Evolutionary conservation across 2,888 invertebrate species (phyloP).

Genomic region (Orthosia gracilis): DNA sequence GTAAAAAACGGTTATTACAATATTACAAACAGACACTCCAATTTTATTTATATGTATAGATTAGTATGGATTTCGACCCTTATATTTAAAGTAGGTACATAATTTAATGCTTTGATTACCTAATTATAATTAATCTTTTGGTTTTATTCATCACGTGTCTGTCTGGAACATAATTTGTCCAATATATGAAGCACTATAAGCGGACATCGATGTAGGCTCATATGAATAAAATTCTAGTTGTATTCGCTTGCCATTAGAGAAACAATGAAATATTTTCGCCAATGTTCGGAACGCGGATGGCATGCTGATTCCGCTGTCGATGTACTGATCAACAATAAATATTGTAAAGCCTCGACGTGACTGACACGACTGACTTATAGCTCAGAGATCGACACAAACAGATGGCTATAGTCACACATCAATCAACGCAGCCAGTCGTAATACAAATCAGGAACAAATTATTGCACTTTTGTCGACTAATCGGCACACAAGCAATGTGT

Average conservation of each 20-base stretch:
- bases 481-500: not conserved
- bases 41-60: no score
- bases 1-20: no score
- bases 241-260: conserved; percentile 73
- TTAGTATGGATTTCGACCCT: no score
- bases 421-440: not conserved
- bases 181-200: conserved; percentile 28
- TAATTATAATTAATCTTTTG: not conserved
- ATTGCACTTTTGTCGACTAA: not conserved
- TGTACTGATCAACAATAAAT: conserved; percentile 51
- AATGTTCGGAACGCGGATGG: conserved; percentile 57
- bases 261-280: conserved; percentile 85
- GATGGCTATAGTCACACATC: not conserved
- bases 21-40: no score
- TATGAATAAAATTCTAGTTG: conserved; percentile 63
- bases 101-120: not conserved
- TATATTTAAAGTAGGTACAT: no score
- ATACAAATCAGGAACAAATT: not conserved
- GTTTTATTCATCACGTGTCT: conserved; percentile 19
- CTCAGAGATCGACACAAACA: conserved; percentile 2
- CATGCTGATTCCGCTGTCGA: conserved; percentile 68
- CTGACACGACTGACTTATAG: conserved; percentile 22
- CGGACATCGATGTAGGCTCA: conserved; percentile 40
- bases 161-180: conserved; percentile 23
- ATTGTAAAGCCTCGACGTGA: conserved; percentile 40